Evolutionary conservation across 2,888 invertebrate genomes (phyloP).

Genomic region (Calameuta pallipes): DNA sequence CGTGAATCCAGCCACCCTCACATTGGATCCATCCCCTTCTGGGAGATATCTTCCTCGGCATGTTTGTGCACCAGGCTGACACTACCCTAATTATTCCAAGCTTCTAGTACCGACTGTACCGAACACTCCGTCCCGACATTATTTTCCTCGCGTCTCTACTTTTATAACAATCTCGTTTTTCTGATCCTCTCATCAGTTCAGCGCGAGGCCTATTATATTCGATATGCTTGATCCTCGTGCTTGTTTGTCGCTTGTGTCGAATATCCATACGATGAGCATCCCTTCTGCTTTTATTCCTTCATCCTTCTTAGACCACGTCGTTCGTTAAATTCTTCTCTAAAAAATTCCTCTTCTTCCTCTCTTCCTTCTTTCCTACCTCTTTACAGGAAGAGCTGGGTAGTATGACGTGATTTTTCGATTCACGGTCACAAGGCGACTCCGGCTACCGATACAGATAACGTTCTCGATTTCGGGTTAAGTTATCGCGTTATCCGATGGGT

Average conservation of each 20-base stretch:
- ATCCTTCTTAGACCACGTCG: not conserved
- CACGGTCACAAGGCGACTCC: too few relatives aligned
- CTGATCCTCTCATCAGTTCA: not conserved
- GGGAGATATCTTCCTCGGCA: not conserved
- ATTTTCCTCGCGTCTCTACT: not conserved
- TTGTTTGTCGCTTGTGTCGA: not conserved
- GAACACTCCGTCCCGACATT: not conserved
- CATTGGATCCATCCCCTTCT: not conserved
- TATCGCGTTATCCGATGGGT: too few relatives aligned
- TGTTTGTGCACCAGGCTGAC: slow-evolving; percentile 1
- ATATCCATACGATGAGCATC: not conserved
- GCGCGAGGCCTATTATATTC: not conserved
- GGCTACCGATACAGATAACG: too few relatives aligned
- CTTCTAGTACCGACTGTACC: not conserved
- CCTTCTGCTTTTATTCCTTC: not conserved
- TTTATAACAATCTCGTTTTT: not conserved
- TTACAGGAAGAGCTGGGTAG: not conserved
- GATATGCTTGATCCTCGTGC: not conserved
- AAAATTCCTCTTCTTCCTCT: not conserved
- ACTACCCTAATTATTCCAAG: not conserved
- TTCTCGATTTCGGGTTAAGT: too few relatives aligned
- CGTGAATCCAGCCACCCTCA: not conserved
- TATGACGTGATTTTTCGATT: too few relatives aligned
- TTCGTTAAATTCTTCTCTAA: not conserved
- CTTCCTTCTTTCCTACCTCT: not conserved